Conservation (phyloP, 2,888 invertebrate species). For the Plutella xylostella region DNA sequence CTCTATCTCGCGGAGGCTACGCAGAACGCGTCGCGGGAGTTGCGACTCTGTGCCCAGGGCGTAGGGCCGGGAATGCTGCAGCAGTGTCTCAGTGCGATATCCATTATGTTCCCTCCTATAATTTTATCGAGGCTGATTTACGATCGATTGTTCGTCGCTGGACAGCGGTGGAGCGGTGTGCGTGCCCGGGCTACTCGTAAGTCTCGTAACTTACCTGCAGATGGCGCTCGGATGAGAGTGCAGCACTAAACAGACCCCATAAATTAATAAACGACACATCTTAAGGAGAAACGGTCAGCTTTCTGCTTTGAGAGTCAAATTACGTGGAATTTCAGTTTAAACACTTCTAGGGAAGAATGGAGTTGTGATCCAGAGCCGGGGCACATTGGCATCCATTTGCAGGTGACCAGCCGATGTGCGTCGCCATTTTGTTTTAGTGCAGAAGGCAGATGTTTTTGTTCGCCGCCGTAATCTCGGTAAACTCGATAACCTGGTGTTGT, state of each 20-base stretch:
- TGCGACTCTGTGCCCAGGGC: slow-evolving; percentile 50
- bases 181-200: slow-evolving; percentile 35
- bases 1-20: slow-evolving; percentile 64
- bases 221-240: slow-evolving; percentile 45
- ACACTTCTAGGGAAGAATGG: slow-evolving; percentile 3
- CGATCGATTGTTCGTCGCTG: slow-evolving; percentile 62
- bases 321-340: slow-evolving; percentile 1
- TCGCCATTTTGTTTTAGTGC: too few species aligned
- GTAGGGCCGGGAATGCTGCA: slow-evolving; percentile 51
- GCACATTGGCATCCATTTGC: too few species aligned
- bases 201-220: slow-evolving; percentile 51
- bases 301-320: background rate
- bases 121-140: slow-evolving; percentile 70
- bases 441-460: slow-evolving; percentile 44
- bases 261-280: slow-evolving; percentile 43
- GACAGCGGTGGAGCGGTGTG: slow-evolving; percentile 38
- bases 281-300: background rate
- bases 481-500: slow-evolving; percentile 35
- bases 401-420: too few species aligned
- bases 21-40: too few species aligned
- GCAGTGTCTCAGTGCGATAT: slow-evolving; percentile 46
- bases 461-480: slow-evolving; percentile 8
- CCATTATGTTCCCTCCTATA: slow-evolving; percentile 69
- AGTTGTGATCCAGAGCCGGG: background rate
- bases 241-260: slow-evolving; percentile 3